phyloP scores from a whole-genome alignment of 2,797 vertebrate species.

The Lophotriccus pileatus region DNA sequence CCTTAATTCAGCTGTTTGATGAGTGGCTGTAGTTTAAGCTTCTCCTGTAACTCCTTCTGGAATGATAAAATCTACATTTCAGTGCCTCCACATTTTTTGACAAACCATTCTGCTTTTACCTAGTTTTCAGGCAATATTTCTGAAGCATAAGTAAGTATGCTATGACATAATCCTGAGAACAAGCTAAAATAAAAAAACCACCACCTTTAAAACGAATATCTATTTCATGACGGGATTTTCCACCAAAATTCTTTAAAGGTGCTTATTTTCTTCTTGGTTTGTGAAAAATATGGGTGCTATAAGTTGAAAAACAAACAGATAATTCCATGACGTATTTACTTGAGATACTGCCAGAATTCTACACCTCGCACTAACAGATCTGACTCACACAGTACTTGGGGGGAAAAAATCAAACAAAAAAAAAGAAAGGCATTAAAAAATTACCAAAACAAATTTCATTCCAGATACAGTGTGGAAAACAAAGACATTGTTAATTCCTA shows the following conservation, averaged over 20 bases:
- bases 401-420: neutral
- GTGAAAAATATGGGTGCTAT: neutral
- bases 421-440: neutral
- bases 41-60: neutral
- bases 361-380: neutral
- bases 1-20: neutral
- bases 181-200: neutral
- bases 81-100: neutral
- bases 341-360: neutral
- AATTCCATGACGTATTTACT: neutral
- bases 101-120: neutral
- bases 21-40: neutral
- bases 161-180: neutral
- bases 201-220: neutral
- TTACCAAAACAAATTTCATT: neutral
- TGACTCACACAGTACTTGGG: neutral
- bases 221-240: neutral
- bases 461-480: neutral
- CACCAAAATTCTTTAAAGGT: neutral
- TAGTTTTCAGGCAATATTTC: neutral
- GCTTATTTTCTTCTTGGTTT: neutral
- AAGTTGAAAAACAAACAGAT: neutral
- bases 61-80: neutral
- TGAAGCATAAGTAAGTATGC: neutral
- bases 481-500: neutral